Base-by-base conservation (phyloP, 1,140 invertebrate species). In the Lucilia sericata region DNA sequence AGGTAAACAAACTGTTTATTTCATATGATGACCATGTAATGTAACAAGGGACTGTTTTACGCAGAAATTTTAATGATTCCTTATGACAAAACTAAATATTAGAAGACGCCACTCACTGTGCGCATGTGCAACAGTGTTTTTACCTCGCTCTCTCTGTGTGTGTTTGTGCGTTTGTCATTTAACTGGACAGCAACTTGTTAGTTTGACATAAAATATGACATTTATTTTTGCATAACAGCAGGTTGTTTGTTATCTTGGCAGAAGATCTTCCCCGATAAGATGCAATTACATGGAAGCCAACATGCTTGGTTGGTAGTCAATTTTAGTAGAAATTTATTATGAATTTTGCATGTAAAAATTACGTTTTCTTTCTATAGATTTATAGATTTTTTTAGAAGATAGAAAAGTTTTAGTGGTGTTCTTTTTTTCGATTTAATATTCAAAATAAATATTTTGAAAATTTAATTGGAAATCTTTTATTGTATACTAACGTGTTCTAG, bases 191-290 rank as follows among this genome's bases (percentile, higher is more conserved):
- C 55, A 60, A 60, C 55, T 60, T 17, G 55, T 60, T 60, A 60
- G 55, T 60, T 17, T 17, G 55, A 60, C 55, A 60, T 60, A 60
- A 60, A 60, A 60, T 60, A 60, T 60, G 55, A 60, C 13, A 60
- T 60, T 60, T 60, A 17, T 60, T 60, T 60, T 60, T 60, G 55
- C 55, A 60, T 60, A 60, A 60, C 55, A 60, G 55, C 55, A 60
- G 55, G n/a, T n/a, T 60, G 55, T 60, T 60, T 60, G 55, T 60
- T 60, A n/a, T 17, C 55, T 17, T 7, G 42, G 42, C 10, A 7
- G 55, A 60, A 5, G 55, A 17, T 60, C 5, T n/a, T 60, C 55
- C 8, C 14, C 7, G 55, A 60, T 60, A 60, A 60, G 55, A 60
- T 60, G n/a, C 55, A 60, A 60, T 60, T 60, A 60, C 55, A 60